Base-by-base conservation (phyloP, 37 sponge, comb jelly and placozoan genomes). In the Chondrilla cf. caribensis region DNA sequence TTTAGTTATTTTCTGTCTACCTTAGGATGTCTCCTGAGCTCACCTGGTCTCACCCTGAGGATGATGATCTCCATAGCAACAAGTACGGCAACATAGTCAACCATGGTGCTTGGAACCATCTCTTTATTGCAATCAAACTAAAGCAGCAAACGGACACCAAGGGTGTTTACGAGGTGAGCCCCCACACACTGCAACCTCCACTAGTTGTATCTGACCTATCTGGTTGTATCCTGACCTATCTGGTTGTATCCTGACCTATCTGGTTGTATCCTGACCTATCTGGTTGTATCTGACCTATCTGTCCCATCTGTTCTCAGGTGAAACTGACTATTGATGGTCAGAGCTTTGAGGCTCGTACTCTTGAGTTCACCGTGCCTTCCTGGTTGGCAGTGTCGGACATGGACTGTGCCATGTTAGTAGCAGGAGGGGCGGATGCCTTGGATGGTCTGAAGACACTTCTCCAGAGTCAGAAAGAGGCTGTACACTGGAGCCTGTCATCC, bases 271-370 rank as follows among this genome's bases (percentile, higher is more conserved):
- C n/a, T n/a, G n/a, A n/a, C n/a, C n/a, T n/a, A n/a, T n/a, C n/a
- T n/a, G n/a, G n/a, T n/a, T n/a, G n/a, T n/a, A n/a, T n/a, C n/a
- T n/a, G n/a, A n/a, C n/a, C n/a, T n/a, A n/a, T n/a, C n/a, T n/a
- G n/a, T n/a, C n/a, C n/a, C n/a, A n/a, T n/a, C n/a, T n/a, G 40
- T 37, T 31, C 2, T 0, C 44, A 73, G 76, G 41, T 73, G 1
- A 19, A 18, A 22, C 76, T 73, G 41, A 43, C 76, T 43, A 73
- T 73, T 73, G 76, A 73, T 40, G 76, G 76, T 4, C 76, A 73
- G 43, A 43, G 2, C 42, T 73, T 73, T 40, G 44, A 73, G 8
- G 38, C 76, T 25, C 24, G 15, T 2, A 39, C 3, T 2, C 44
- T 73, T 40, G 43, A 73, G 8, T 73, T 73, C 41, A 25, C 31